Conservation (phyloP, 2,888 invertebrate species). For the Bhutanitis thaidina region DNA sequence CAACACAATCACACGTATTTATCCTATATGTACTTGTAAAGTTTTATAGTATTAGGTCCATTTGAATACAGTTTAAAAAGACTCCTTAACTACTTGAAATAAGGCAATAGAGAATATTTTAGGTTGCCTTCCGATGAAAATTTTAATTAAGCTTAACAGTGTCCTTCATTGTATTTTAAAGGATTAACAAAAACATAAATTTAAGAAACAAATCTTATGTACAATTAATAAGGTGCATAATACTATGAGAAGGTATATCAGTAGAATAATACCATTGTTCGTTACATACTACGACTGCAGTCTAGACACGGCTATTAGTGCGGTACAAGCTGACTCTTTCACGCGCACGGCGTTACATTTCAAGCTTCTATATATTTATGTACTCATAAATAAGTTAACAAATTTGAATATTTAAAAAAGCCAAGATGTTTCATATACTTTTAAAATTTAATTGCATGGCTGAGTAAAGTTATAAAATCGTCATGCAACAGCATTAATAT, state of each 20-base stretch:
- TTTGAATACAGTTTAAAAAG: too few species aligned
- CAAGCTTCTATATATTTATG: not conserved
- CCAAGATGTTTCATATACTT: not conserved
- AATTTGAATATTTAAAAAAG: slow-evolving; percentile 2
- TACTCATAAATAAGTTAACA: not conserved
- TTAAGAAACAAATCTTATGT: not conserved
- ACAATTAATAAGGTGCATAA: not conserved
- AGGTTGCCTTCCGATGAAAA: too few species aligned
- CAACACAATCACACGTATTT: too few species aligned
- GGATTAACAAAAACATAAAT: not conserved
- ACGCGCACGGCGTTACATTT: not conserved
- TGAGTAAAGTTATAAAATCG: too few species aligned
- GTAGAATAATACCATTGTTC: not conserved
- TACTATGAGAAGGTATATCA: not conserved
- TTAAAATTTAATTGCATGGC: too few species aligned
- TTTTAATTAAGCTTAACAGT: too few species aligned
- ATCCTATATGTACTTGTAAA: too few species aligned
- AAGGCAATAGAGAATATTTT: too few species aligned
- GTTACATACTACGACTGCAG: not conserved
- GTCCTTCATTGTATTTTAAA: too few species aligned
- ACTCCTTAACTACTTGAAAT: too few species aligned
- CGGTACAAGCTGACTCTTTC: not conserved
- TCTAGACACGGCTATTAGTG: slow-evolving; percentile 12
- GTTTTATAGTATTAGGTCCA: too few species aligned
- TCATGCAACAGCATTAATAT: too few species aligned